phyloP scores from a whole-genome alignment of 2,797 vertebrate genomes.

The Nyctibius grandis region DNA sequence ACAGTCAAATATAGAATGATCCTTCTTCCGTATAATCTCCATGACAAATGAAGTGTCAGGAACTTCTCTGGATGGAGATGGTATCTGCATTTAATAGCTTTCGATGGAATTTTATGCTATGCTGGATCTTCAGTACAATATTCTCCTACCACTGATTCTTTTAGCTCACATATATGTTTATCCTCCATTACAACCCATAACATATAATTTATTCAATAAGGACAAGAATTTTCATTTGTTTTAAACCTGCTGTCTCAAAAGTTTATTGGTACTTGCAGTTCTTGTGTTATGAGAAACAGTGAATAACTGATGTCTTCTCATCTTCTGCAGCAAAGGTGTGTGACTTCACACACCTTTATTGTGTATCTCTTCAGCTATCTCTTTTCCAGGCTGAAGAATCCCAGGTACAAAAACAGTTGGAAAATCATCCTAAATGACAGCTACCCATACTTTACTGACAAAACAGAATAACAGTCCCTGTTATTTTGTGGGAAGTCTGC shows the following conservation, averaged over 20 bases:
- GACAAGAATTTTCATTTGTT: not conserved
- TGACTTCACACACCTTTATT: not conserved
- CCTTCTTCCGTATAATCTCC: not conserved
- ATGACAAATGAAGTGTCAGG: conserved; percentile 8
- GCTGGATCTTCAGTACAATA: not conserved
- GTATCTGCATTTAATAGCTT: conserved; percentile 3
- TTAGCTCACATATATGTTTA: not conserved
- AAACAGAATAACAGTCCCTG: not conserved
- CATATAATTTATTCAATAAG: not conserved
- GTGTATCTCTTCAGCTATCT: not conserved
- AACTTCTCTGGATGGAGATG: not conserved
- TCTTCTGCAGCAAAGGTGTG: not conserved
- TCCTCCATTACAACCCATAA: not conserved
- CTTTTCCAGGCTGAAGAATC: not conserved
- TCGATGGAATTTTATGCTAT: not conserved
- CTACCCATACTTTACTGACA: not conserved
- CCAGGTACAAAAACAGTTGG: not conserved
- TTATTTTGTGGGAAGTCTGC: not conserved
- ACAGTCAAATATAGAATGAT: conserved; percentile 12
- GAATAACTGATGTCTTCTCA: not conserved
- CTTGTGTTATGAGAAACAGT: not conserved
- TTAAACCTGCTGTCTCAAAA: not conserved
- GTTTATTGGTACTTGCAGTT: not conserved
- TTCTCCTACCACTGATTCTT: not conserved
- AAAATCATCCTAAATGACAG: not conserved